Evolutionary conservation across 2,888 invertebrate species (phyloP).

Genomic region (Sinopyrophorus schimmeli): DNA sequence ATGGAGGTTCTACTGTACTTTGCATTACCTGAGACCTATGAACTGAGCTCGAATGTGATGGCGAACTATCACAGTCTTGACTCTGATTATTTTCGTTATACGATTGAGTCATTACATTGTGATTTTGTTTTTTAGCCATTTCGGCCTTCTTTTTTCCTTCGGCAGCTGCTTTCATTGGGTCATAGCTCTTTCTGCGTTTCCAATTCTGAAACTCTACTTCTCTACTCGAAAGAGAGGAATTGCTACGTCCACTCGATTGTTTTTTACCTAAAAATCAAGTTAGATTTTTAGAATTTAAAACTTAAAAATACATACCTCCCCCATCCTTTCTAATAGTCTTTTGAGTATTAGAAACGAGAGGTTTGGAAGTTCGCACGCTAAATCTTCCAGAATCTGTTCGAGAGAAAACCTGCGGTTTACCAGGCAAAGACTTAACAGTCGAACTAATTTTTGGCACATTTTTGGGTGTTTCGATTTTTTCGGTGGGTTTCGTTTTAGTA

Average conservation of each 20-base stretch:
- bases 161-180: slow-evolving; percentile 92
- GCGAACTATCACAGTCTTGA: slow-evolving; percentile 54
- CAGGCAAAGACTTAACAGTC: slow-evolving; percentile 48
- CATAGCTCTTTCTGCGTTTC: slow-evolving; percentile 93
- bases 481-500: slow-evolving; percentile 42
- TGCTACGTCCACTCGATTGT: slow-evolving; percentile 65
- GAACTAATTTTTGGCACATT: slow-evolving; percentile 56
- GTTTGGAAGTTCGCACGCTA: slow-evolving; percentile 63
- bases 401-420: slow-evolving; percentile 55
- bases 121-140: slow-evolving; percentile 55
- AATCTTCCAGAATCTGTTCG: slow-evolving; percentile 67
- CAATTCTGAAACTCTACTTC: slow-evolving; percentile 92
- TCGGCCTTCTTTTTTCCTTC: slow-evolving; percentile 75
- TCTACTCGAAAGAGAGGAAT: slow-evolving; percentile 72
- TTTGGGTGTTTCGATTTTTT: slow-evolving; percentile 30
- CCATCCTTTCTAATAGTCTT: slow-evolving; percentile 45
- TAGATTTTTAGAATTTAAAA: neutral
- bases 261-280: slow-evolving; percentile 55
- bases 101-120: slow-evolving; percentile 51
- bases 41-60: slow-evolving; percentile 55
- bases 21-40: slow-evolving; percentile 53
- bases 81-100: slow-evolving; percentile 46
- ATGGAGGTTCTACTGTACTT: too few relatives aligned
- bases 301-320: slow-evolving; percentile 19
- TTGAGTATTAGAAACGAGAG: slow-evolving; percentile 46